phyloP scores from a whole-genome alignment of 2,797 vertebrate genomes.

The Falco naumanni region DNA sequence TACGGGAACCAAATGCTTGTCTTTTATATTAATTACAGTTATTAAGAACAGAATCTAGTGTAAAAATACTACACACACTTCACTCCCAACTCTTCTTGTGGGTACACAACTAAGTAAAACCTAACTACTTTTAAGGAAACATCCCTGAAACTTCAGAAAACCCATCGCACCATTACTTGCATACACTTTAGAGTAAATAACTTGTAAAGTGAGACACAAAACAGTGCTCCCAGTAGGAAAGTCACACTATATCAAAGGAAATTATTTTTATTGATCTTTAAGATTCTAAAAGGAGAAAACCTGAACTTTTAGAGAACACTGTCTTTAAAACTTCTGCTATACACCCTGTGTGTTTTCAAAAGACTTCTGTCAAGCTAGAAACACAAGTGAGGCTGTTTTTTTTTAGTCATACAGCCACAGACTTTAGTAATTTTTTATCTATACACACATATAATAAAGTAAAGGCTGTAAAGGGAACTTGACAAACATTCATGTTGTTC shows the following conservation, averaged over 20 bases:
- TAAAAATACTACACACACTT: background rate
- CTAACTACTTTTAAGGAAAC: background rate
- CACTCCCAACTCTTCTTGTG: background rate
- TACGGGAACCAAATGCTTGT: background rate
- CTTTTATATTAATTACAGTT: background rate
- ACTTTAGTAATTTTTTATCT: background rate
- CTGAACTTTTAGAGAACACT: background rate
- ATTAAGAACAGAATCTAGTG: background rate
- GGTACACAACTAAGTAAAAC: background rate
- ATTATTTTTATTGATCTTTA: background rate
- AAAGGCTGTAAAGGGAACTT: background rate
- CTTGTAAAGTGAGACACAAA: background rate
- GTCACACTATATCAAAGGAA: background rate
- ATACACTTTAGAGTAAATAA: background rate
- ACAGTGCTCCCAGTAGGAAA: background rate
- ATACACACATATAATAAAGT: background rate
- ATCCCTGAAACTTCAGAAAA: background rate
- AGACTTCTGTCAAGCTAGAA: background rate
- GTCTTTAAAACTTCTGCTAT: background rate
- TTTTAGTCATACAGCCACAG: background rate
- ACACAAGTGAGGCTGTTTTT: background rate
- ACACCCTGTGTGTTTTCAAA: background rate
- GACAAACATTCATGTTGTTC: background rate
- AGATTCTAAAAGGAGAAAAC: background rate
- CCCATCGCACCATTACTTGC: background rate